Evolutionary conservation across 1,140 invertebrate species (phyloP), one percentile per base, ranked within the genome.

Genomic region (Zelostemma sp.): DNA sequence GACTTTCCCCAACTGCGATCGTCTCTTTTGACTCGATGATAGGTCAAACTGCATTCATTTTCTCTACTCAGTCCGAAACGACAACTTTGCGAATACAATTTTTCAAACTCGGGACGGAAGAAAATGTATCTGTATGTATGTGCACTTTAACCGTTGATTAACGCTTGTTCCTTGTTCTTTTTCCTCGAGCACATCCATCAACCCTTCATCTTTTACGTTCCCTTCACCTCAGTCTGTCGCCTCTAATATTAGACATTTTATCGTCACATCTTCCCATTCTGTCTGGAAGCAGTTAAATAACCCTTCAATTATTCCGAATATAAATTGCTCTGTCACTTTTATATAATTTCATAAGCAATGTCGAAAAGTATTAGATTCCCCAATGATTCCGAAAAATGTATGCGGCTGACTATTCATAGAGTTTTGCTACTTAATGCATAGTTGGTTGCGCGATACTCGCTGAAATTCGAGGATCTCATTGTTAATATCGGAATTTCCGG

Each of bases 11-110:
- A 21, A 21, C 46, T 28, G 6, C 46, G 18, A 25, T 28, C 18
- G 46, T 21, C 46, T 48, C 21, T 48, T 12, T 25, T 21, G 18
- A 28, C 46, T 48, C 46, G n/a, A 14, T 12, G 46, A 48, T 25
- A 48, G 46, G 46, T 48, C 46, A 48, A 48, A 48, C 25, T 48
- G 46, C 46, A 48, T 48, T 48, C 46, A 2, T 48, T 48, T 46
- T 19, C 43, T 46, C 21, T 48, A 25, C 21, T 25, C 8, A 4
- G 21, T 8, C 21, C 3, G 21, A 25, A 25, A 3, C 3, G 21
- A 25, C 3, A 25, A 25, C 21, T 25, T 25, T 3, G 21, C 3
- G 15, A 14, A 17, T 14, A n/a, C 15, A 48, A 19, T 15, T 40
- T 40, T 43, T 43, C 17, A n/a, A n/a, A n/a, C n/a, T n/a, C n/a